Conservation (phyloP, 2,888 invertebrate genomes). For the Miltochrista miniata region DNA sequence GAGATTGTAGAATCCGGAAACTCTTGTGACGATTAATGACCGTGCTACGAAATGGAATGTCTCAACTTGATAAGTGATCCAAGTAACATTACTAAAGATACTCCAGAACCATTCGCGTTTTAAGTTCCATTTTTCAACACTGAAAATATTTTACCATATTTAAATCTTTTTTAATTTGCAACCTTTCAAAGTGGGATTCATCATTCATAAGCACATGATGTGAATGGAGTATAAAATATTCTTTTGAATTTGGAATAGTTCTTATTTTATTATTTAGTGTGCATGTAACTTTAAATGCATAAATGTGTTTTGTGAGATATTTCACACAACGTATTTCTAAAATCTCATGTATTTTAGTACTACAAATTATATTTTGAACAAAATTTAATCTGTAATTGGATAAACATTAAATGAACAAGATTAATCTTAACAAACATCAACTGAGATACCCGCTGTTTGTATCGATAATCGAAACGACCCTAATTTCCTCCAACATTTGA, state of each 20-base stretch:
- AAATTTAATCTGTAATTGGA: too few species aligned
- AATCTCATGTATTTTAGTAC: too few species aligned
- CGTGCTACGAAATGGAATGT: constrained; percentile 30
- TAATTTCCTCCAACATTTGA: constrained; percentile 27
- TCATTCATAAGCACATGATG: constrained; percentile 24
- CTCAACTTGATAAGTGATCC: constrained; percentile 37
- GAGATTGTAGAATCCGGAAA: constrained; percentile 29
- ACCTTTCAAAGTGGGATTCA: constrained; percentile 20
- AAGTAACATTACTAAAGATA: constrained; percentile 27
- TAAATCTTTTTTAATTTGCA: constrained; percentile 22
- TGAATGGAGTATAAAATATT: constrained; percentile 9
- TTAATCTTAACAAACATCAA: not conserved
- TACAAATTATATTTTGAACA: too few species aligned
- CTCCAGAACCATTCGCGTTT: constrained; percentile 29
- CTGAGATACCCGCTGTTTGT: constrained; percentile 12
- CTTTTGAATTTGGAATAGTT: constrained; percentile 1
- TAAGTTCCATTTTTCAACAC: constrained; percentile 16
- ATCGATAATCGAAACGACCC: constrained; percentile 31
- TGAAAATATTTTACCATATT: constrained; percentile 20
- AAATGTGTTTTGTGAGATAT: not conserved
- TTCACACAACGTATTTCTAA: too few species aligned
- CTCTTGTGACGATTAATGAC: constrained; percentile 34
- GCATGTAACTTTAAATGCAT: not conserved
- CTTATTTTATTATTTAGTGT: not conserved
- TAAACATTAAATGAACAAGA: too few species aligned